Evolutionary conservation across 30 jellyfish, hydroid and myxozoan genomes (phyloP), one percentile per base, ranked within the genome.

Genomic region (Morbakka virulenta): DNA sequence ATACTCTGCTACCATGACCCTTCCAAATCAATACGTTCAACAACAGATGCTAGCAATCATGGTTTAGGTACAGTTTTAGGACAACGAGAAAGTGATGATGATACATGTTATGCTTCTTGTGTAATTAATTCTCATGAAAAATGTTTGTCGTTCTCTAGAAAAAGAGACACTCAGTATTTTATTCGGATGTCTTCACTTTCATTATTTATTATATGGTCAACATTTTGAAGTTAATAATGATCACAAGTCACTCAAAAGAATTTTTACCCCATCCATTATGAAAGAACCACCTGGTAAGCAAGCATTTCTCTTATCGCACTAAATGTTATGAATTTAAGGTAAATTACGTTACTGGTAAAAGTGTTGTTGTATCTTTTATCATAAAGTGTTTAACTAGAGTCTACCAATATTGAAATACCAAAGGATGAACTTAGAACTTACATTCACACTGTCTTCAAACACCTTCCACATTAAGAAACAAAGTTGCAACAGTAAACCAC

Each of bases 21-120:
- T 24, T 57, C 61, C 72, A 67, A 32, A 41, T 84, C 76, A 0
- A 76, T 36, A 11, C 20, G 87, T 20, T 6, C 47, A 36, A 24
- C 69, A 67, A 29, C 34, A 0, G 84, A 76, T 76, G 85, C 85
- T 2, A 35, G 64, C 50, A 57, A 76, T 4, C 84, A 76, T 35
- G 87, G n/a, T n/a, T n/a, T n/a, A n/a, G n/a, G n/a, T n/a, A n/a
- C n/a, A n/a, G n/a, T n/a, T n/a, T n/a, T n/a, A 32, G 87, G 63
- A 62, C 87, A 76, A 62, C 36, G 28, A 32, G 1, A 23, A 11
- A 65, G 47, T 24, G 26, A 67, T 22, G 47, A 33, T 14, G n/a
- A n/a, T n/a, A n/a, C n/a, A n/a, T 79, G 83, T 1, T 82, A 82
- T 52, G 64, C 89, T 3, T 82, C 94, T 70, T 84, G 94, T 6